Conservation (phyloP, 2,888 invertebrate species). For the Cryptocheilus praepositus region DNA sequence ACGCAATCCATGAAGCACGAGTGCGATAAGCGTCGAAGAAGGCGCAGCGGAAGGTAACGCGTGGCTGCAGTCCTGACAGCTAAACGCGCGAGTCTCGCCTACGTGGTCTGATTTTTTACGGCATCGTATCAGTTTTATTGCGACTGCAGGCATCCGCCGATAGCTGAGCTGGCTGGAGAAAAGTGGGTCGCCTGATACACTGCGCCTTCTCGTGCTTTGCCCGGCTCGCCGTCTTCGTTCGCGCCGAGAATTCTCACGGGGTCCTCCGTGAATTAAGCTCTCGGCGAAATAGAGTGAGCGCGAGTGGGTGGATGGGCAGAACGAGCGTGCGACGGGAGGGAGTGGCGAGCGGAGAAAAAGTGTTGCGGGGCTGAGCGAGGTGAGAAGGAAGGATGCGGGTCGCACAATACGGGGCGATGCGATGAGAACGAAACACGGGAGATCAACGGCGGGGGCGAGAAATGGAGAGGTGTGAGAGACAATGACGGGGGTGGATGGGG, state of each 20-base stretch:
- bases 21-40: too few relatives aligned
- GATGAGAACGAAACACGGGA: constrained; percentile 1
- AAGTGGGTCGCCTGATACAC: too few relatives aligned
- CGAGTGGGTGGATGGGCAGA: background rate
- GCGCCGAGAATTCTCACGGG: background rate
- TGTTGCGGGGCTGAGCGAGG: constrained; percentile 15
- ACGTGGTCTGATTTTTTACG: too few relatives aligned
- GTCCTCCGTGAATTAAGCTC: constrained; percentile 22
- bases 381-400: background rate
- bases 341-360: constrained; percentile 19
- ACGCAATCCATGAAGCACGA: too few relatives aligned
- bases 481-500: background rate
- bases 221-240: constrained; percentile 1
- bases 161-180: background rate
- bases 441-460: too few relatives aligned
- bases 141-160: background rate
- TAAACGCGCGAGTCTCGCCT: too few relatives aligned
- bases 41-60: too few relatives aligned
- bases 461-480: background rate
- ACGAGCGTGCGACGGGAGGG: background rate
- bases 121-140: too few relatives aligned
- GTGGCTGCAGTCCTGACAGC: too few relatives aligned
- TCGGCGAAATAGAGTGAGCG: constrained; percentile 23
- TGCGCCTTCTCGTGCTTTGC: background rate
- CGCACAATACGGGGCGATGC: too few relatives aligned